Conservation (phyloP, 2,113 vertebrate genomes). For the Gobiocypris rarus region DNA sequence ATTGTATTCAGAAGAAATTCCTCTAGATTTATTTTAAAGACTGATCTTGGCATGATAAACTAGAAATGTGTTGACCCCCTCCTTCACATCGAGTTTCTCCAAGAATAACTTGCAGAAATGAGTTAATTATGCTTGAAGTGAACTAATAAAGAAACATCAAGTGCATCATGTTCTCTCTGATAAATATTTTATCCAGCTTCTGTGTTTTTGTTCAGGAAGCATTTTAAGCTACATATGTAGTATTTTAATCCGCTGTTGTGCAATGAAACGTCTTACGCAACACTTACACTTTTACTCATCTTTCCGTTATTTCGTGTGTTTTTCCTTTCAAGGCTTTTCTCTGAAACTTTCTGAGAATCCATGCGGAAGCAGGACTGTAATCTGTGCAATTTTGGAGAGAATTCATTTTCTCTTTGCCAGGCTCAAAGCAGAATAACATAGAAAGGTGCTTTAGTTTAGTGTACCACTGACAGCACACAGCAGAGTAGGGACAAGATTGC, state of each 20-base stretch:
- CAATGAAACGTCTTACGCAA: not conserved
- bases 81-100: not conserved
- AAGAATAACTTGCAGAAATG: conserved; percentile 29
- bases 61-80: not conserved
- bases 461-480: conserved; percentile 16
- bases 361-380: conserved; percentile 38
- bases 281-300: not conserved
- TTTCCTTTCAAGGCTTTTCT: conserved; percentile 12
- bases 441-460: not conserved
- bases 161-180: not conserved
- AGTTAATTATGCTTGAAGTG: conserved; percentile 23
- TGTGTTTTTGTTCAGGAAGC: not conserved
- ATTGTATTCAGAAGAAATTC: too few species aligned
- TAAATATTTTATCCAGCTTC: not conserved
- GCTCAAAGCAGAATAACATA: not conserved
- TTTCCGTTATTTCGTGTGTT: not conserved
- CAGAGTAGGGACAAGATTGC: not conserved
- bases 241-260: not conserved
- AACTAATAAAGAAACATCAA: conserved; percentile 21
- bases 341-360: conserved; percentile 12
- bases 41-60: too few species aligned
- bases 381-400: conserved; percentile 40
- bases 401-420: conserved; percentile 34
- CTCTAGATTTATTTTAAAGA: too few species aligned
- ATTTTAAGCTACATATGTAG: not conserved